Evolutionary conservation across 2,113 vertebrate genomes (phyloP), one percentile per base, ranked within the genome.

Genomic region (Diglossa brunneiventris): DNA sequence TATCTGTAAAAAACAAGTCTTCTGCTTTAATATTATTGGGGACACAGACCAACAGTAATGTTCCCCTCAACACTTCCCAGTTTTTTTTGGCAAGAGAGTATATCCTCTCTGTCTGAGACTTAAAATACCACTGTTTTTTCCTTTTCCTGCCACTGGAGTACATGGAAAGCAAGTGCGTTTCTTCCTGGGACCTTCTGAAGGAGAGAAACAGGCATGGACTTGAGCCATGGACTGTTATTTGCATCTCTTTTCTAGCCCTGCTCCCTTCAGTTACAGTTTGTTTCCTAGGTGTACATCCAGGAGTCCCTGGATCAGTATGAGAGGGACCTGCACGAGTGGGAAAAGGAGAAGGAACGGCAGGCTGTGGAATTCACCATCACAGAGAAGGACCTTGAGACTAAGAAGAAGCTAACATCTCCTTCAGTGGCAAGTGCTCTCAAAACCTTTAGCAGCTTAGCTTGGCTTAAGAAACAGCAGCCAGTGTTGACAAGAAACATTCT

Each of bases 311-410:
- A 27, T 82, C 94, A 56, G 78, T 99, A 99, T 30, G 68, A 97
- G 13, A 92, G 83, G 41, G 98, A 98, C 15, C 76, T 99, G 63
- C 95, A 87, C 53, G 81, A 80, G 15, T 99, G 98, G 98, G 97
- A 99, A 76, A 90, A 95, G 8, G 98, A 98, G 82, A 97, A 97
- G 74, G 42, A 90, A 30, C 96, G 97, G 17, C 98, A 98, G 92
- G 92, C 94, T 77, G 69, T 98, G 37, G 98, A 99, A 91, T 99
- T 99, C 81, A 98, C 95, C 39, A 97, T 99, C 94, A 99, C 98
- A 2, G 98, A 99, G 58, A 97, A 82, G 81, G 95, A 95, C 53
- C 90, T 96, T 61, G 68, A 72, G n/a, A 89, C 92, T 23, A 73
- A 94, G 59, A 87, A 78, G 66, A 92, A 95, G 61, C 39, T 11